Evolutionary conservation across 2,797 vertebrate genomes (phyloP).

Genomic region (Hozukius guyotensis): DNA sequence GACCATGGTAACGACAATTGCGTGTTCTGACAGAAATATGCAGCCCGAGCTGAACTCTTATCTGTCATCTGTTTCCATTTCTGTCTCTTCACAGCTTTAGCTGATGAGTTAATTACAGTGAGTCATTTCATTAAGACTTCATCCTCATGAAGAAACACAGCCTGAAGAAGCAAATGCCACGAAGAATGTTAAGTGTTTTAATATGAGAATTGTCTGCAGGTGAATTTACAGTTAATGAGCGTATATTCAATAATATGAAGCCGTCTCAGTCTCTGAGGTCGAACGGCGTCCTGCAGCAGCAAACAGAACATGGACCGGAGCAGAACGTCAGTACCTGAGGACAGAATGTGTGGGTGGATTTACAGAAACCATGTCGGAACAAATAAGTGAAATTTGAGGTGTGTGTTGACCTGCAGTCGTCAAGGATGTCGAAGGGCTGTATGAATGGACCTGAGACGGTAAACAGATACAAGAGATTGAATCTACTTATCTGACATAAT

Average conservation of each 20-base stretch:
- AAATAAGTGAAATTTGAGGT: background rate
- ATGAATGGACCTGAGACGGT: background rate
- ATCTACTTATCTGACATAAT: background rate
- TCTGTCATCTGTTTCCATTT: background rate
- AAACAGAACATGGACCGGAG: background rate
- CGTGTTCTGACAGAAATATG: background rate
- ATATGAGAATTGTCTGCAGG: background rate
- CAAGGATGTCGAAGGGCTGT: background rate
- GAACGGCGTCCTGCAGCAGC: background rate
- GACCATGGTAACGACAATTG: background rate
- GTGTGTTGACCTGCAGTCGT: background rate
- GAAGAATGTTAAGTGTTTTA: background rate
- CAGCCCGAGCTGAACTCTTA: background rate
- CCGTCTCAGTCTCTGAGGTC: background rate
- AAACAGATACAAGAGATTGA: background rate
- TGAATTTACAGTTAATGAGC: background rate
- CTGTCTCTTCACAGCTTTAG: background rate
- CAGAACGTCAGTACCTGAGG: background rate
- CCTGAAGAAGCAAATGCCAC: background rate
- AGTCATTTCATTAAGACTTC: background rate
- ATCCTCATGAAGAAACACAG: background rate
- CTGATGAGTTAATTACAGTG: background rate
- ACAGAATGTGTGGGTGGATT: background rate
- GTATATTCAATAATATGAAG: background rate
- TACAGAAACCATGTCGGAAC: background rate